Evolutionary conservation across 2,888 invertebrate species (phyloP).

Genomic region (Orthosia cruda): DNA sequence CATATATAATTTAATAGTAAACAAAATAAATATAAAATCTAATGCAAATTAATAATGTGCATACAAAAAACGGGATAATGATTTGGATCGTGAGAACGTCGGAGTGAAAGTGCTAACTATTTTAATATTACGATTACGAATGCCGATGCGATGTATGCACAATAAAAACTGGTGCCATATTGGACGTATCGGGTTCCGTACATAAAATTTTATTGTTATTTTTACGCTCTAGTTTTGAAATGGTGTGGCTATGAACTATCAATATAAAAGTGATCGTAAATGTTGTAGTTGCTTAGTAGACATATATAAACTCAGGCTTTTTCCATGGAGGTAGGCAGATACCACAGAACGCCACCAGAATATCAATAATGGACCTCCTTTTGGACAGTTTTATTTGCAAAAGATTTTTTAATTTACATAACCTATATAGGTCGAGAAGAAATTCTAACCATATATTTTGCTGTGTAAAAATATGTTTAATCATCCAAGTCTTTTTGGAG

Average conservation of each 20-base stretch:
- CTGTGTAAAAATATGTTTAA: too few relatives aligned
- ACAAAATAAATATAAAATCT: constrained; percentile 64
- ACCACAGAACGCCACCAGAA: too few relatives aligned
- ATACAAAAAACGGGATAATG: constrained; percentile 70
- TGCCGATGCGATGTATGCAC: constrained; percentile 43
- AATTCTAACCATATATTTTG: too few relatives aligned
- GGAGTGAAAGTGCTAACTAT: constrained; percentile 72
- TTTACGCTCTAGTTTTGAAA: constrained; percentile 24
- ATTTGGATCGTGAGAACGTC: constrained; percentile 71
- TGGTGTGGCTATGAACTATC: background rate
- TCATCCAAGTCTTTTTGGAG: too few relatives aligned
- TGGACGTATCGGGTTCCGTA: constrained; percentile 53
- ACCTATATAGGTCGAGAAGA: too few relatives aligned
- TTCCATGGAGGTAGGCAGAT: too few relatives aligned
- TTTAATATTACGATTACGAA: constrained; percentile 60
- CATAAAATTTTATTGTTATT: constrained; percentile 32
- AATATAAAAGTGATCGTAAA: background rate
- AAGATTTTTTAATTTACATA: too few relatives aligned
- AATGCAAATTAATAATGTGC: constrained; percentile 71
- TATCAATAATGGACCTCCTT: too few relatives aligned
- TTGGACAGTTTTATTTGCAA: too few relatives aligned
- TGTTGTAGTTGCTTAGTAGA: background rate
- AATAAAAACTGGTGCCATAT: constrained; percentile 62
- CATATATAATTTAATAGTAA: constrained; percentile 53
- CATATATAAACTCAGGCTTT: too few relatives aligned